Evolutionary conservation across 2,797 vertebrate species (phyloP), one percentile per base, ranked within the genome.

Genomic region (Myoxocephalus aenaeus): DNA sequence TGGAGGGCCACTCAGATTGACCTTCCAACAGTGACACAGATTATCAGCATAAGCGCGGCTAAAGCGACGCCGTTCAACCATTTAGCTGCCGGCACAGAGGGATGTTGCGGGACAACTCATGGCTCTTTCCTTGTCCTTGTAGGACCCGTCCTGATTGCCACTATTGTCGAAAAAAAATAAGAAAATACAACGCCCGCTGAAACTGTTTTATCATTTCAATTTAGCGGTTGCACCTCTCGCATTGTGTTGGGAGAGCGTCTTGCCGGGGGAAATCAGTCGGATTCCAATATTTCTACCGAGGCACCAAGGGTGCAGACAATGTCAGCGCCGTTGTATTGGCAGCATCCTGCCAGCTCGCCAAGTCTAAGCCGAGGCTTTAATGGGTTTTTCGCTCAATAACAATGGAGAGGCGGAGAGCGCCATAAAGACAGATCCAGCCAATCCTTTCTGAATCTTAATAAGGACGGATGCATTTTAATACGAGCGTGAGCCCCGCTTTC

Each of bases 331-430:
- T 82, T 89, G 84, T 86, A 87, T 85, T 89, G 88, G 89, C 83
- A 71, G 87, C 89, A 85, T 91, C 86, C 83, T 65, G 63, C 86
- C 3, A 78, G 87, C 87, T 80, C 80, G 90, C 90, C 91, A 91
- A 90, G 82, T 84, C 78, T 87, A 73, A 85, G 81, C 83, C 64
- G 3, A 1, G 5, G 83, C 82, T 88, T 87, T 92, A 91, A 92
- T 91, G 88, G 89, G 70, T 92, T 94, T 93, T 94, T 92, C 65
- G 46, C 82, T 91, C 93, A 89, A 88, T 90, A 92, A 91, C 89
- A 92, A 91, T 90, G 87, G 92, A 87, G 83, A 86, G 62, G 81
- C 81, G 85, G 81, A 78, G 73, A 83, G 77, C 4, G 64, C 76
- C 77, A 74, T 86, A 75, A 92, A 87, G 88, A 86, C 89, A 69